Percentiles rank a stretch among this genome's conserved stretches.
Evolutionary conservation across 2,113 vertebrate genomes (phyloP).

Genomic region (Ovibos moschatus): DNA sequence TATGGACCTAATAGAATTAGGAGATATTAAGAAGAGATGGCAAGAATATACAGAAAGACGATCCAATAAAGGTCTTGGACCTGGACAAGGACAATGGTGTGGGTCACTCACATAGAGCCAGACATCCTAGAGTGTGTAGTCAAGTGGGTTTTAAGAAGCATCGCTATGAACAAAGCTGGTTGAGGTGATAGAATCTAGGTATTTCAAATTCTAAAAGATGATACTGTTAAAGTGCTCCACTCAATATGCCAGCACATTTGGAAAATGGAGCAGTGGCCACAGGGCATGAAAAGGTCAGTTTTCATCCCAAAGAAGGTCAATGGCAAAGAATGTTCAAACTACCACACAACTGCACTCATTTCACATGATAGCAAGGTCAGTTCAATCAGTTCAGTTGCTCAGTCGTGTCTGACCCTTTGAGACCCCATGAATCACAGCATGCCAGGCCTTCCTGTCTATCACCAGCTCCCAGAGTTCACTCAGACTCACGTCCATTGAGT

Average conservation of each 20-base stretch:
- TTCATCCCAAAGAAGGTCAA: background rate
- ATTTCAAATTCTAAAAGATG: background rate
- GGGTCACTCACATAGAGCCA: background rate
- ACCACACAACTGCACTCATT: background rate
- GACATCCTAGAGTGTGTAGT: background rate
- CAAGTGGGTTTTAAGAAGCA: background rate
- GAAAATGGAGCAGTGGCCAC: background rate
- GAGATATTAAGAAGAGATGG: background rate
- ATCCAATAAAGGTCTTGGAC: background rate
- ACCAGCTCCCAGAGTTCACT: too few relatives aligned
- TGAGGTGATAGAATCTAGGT: background rate
- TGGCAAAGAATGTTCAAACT: background rate
- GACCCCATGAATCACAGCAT: too few relatives aligned
- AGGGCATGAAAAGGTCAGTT: background rate
- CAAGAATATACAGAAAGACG: background rate
- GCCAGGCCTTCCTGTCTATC: too few relatives aligned
- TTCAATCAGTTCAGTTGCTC: too few relatives aligned
- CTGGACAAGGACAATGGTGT: background rate
- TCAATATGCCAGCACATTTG: background rate
- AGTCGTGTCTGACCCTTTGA: fast-evolving
- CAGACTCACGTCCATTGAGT: too few relatives aligned
- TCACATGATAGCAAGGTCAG: background rate
- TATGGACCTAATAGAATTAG: background rate
- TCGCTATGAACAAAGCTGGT: background rate
- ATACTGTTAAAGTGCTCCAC: background rate